Base-by-base conservation (phyloP, 1,140 invertebrate genomes). In the Listronotus bonariensis region DNA sequence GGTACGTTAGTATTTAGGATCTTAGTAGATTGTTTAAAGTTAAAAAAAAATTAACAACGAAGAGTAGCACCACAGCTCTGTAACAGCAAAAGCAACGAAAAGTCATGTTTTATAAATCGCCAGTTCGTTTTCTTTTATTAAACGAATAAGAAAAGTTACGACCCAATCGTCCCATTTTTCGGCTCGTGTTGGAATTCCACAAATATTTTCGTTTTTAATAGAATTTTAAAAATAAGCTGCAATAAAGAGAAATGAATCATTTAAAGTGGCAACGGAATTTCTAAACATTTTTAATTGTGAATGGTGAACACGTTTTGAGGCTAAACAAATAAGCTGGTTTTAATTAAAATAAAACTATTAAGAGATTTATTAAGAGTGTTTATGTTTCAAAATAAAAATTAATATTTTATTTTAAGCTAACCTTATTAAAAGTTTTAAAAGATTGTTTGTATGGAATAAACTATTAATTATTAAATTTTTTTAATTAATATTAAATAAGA, bases 171-270 rank as follows among this genome's bases (percentile, higher is more conserved):
- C 14, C 46, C 43, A 56, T 42, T 42, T 56, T 56, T 15, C 6
- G 15, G 5, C 12, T n/a, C 11, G 46, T 49, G 20, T 18, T 9
- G 38, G 53, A 20, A 56, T 56, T 56, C 53, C 53, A 45, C 20
- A 36, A 56, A 56, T 56, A 42, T 42, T 56, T 56, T 56, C 36
- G 40, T 31, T 41, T 56, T 56, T 56, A 40, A 42, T 41, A 18
- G 38, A 20, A 41, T 5, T 26, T 17, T 42, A 18, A 42, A 56
- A 41, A 56, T 42, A 54, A 54, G n/a, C 26, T 38, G 15, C 2
- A 41, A 54, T 41, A 56, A 56, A 56, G 53, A 20, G 36, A 41
- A 26, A 42, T 56, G 53, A 56, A 14, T 56, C 53, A 56, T 17
- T 41, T 42, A 14, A n/a, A 20, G 52, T 36, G 48, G 15, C 6